Percentiles rank a stretch among this genome's conserved stretches.
These are phyloP conservation scores for Pelusios castaneus DNA, from an alignment of 2,113 vertebrate genomes.

Conservation along the genomic window DNA sequence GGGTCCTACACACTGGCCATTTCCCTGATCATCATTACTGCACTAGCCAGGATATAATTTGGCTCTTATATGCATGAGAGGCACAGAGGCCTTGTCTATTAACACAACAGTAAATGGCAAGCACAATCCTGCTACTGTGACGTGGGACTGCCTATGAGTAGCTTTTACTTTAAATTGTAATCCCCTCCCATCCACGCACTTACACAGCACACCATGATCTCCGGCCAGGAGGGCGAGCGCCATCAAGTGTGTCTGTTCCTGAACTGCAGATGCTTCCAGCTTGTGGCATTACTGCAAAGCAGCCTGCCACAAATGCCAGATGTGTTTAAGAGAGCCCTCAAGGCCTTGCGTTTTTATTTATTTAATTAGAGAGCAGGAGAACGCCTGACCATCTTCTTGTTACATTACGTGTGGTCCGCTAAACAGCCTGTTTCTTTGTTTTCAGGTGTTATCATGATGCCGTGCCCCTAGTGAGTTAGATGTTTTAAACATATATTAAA, in stretches of 20 bases:
- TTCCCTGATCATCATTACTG: constrained; percentile 4
- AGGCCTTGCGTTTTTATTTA: neutral
- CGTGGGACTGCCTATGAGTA: neutral
- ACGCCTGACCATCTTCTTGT: neutral
- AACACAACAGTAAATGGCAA: constrained; percentile 15
- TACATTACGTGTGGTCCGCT: neutral
- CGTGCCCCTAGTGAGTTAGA: neutral
- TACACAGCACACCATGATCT: neutral
- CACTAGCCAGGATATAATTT: constrained; percentile 24
- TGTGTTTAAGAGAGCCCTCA: neutral
- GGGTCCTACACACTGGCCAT: constrained; percentile 1
- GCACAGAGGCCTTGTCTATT: neutral
- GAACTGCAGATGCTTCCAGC: neutral
- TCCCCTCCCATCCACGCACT: neutral
- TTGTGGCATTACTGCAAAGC: neutral
- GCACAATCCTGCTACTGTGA: neutral
- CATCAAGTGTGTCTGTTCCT: neutral
- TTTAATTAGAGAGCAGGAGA: neutral
- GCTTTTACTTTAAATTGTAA: neutral
- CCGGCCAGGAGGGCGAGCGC: constrained; percentile 6
- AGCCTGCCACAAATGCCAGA: neutral
- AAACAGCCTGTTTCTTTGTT: neutral
- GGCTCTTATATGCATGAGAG: constrained; percentile 18
- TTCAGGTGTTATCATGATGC: neutral
- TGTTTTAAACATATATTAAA: constrained; percentile 4